These are phyloP conservation scores for Petrocephalus sullivani DNA, from an alignment of 2,797 vertebrate species.

Conservation along the genomic window DNA sequence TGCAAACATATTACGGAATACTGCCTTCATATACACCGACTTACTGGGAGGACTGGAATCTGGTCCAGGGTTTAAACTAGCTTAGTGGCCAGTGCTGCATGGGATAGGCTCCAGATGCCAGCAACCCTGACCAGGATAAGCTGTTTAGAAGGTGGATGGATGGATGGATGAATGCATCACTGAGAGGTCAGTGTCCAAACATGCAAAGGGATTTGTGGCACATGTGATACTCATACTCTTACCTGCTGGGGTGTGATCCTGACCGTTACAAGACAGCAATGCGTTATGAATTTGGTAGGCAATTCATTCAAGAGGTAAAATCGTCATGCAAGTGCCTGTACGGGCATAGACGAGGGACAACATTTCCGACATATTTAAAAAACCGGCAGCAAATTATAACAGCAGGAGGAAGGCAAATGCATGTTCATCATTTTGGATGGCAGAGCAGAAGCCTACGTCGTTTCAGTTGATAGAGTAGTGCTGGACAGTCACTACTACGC, in stretches of 20 bases:
- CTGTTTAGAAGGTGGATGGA: neutral
- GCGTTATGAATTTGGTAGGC: too few species aligned
- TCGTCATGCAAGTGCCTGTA: too few species aligned
- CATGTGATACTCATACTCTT: neutral
- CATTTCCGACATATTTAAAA: too few species aligned
- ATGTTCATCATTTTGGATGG: too few species aligned
- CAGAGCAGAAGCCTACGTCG: too few species aligned
- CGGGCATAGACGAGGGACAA: too few species aligned
- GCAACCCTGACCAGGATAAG: neutral
- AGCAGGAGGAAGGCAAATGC: too few species aligned
- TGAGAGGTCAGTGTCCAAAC: neutral
- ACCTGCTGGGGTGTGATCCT: neutral
- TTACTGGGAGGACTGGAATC: neutral
- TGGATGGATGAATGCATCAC: neutral
- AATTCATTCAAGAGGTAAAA: too few species aligned
- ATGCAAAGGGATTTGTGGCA: neutral
- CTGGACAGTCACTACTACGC: neutral
- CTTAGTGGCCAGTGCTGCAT: neutral
- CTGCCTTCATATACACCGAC: neutral
- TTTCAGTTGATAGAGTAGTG: too few species aligned
- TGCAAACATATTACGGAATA: neutral
- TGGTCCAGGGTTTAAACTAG: neutral
- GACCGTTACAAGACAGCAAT: neutral
- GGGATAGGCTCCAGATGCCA: neutral
- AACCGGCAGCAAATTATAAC: neutral